Conservation (phyloP, 2,797 vertebrate genomes). For the Clamator glandarius region DNA sequence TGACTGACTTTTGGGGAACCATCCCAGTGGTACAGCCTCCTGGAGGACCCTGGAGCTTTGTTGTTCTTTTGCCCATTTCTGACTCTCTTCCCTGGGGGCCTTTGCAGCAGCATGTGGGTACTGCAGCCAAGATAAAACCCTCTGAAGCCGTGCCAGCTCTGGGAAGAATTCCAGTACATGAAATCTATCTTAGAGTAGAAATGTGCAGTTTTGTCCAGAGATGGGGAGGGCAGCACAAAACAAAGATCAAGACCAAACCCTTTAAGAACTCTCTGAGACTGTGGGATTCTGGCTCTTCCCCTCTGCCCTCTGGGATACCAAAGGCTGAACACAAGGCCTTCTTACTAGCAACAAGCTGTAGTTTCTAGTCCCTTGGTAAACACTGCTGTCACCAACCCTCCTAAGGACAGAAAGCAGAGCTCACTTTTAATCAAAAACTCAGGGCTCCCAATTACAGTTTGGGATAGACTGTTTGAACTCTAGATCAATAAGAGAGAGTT, state of each 20-base stretch:
- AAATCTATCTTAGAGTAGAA: slow-evolving; percentile 29
- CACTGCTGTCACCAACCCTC: background rate
- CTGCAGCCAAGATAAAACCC: slow-evolving; percentile 30
- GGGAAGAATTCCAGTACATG: slow-evolving; percentile 47
- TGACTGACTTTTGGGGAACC: background rate
- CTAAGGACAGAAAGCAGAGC: background rate
- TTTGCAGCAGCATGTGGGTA: slow-evolving; percentile 19
- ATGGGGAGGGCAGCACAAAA: slow-evolving; percentile 5
- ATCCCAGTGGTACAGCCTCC: background rate
- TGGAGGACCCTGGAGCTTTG: background rate
- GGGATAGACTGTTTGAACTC: slow-evolving; percentile 6
- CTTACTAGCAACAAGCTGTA: background rate
- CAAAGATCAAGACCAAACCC: slow-evolving; percentile 1
- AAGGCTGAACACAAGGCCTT: background rate
- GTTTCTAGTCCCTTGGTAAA: background rate
- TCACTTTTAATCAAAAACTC: slow-evolving; percentile 14
- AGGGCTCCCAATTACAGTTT: slow-evolving; percentile 4
- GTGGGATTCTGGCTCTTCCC: background rate
- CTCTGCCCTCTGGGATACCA: background rate
- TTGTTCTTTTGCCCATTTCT: background rate
- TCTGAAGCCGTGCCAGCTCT: slow-evolving; percentile 46
- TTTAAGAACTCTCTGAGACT: background rate
- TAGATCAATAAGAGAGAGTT: background rate
- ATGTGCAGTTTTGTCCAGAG: slow-evolving; percentile 13
- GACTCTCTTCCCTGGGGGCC: background rate